phyloP scores from a whole-genome alignment of 2,113 vertebrate genomes.

The Castor canadensis region DNA sequence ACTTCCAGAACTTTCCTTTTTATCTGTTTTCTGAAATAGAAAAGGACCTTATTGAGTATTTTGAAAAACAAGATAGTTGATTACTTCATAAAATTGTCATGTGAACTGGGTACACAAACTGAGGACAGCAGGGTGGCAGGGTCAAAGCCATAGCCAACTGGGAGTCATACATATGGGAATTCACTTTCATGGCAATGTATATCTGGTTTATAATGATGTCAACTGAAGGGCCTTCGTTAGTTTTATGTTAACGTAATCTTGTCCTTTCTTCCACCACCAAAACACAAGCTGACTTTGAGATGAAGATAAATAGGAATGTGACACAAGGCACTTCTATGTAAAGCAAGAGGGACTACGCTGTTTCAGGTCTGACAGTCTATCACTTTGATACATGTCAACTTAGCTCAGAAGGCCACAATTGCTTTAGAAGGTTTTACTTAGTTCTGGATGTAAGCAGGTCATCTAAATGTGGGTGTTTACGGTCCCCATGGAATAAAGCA shows the following conservation, averaged over 20 bases:
- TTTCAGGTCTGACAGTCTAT: neutral
- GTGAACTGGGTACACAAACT: neutral
- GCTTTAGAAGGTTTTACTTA: neutral
- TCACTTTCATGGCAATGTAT: neutral
- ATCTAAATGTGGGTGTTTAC: neutral
- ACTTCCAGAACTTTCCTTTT: slow-evolving; percentile 87
- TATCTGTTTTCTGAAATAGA: slow-evolving; percentile 86
- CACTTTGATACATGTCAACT: neutral
- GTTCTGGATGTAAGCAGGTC: neutral
- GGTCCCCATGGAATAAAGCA: neutral
- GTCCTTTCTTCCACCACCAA: neutral
- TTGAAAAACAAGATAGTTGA: neutral
- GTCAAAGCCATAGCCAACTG: neutral
- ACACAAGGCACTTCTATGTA: neutral
- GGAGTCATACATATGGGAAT: too few species aligned
- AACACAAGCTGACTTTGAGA: neutral
- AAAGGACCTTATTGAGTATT: slow-evolving; percentile 55
- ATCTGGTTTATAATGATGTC: neutral
- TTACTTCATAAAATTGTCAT: neutral
- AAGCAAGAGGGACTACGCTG: neutral
- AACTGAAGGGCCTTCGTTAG: neutral
- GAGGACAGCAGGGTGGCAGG: neutral
- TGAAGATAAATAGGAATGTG: neutral
- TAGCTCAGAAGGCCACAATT: neutral
- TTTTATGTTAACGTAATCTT: neutral